Conservation (phyloP, 2,888 invertebrate genomes). For the Embidobia sp. region DNA sequence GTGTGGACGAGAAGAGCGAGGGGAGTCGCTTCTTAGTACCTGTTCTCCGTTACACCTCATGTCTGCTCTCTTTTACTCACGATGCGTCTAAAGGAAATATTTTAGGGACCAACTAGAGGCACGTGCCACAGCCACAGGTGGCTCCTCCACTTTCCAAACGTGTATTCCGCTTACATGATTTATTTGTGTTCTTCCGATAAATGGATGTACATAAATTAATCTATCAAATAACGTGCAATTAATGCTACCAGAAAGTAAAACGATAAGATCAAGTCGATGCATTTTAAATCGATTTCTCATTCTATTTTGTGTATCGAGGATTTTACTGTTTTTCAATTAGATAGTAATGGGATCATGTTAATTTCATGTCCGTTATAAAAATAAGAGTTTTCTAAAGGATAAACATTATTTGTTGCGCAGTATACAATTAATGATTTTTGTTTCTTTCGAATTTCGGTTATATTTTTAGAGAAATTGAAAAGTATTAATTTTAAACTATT, state of each 20-base stretch:
- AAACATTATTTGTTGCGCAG: too few relatives aligned
- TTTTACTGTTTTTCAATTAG: too few relatives aligned
- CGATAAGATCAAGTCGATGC: constrained; percentile 5
- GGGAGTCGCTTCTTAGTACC: constrained; percentile 70
- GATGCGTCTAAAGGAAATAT: constrained; percentile 71
- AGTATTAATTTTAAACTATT: too few relatives aligned
- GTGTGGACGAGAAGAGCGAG: constrained; percentile 25
- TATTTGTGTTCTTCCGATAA: constrained; percentile 19
- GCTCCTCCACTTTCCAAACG: constrained; percentile 66
- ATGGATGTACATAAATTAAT: constrained; percentile 5
- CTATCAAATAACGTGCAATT: constrained; percentile 5
- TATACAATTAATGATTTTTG: too few relatives aligned
- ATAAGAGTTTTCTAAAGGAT: too few relatives aligned
- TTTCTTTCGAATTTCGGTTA: too few relatives aligned
- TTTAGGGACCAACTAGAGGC: constrained; percentile 75
- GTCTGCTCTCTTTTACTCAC: constrained; percentile 59
- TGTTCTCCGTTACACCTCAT: constrained; percentile 71
- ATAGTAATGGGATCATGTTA: too few relatives aligned
- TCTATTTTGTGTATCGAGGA: too few relatives aligned
- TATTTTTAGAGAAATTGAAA: too few relatives aligned
- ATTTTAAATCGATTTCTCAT: too few relatives aligned
- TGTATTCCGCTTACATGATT: constrained; percentile 47
- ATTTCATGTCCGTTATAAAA: too few relatives aligned
- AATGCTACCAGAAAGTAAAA: not conserved
- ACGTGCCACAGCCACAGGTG: constrained; percentile 77